Evolutionary conservation across 2,113 vertebrate genomes (phyloP).

Genomic region (Takifugu flavidus): DNA sequence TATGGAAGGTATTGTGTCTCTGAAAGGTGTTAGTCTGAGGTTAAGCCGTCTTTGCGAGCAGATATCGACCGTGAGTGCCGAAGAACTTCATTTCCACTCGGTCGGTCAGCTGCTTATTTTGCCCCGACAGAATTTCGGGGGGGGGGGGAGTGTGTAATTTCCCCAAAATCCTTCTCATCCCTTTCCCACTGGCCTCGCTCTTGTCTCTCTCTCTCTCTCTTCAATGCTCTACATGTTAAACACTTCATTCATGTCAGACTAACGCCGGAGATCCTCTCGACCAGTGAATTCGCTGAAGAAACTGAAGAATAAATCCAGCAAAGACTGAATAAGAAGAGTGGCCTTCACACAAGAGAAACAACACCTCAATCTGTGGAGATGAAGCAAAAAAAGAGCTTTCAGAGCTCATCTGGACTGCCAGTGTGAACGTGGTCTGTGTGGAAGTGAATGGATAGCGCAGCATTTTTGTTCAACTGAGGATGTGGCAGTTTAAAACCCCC

Average conservation of each 20-base stretch:
- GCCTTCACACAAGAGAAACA: too few species aligned
- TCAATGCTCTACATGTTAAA: too few species aligned
- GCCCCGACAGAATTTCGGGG: slow-evolving; percentile 8
- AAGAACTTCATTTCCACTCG: slow-evolving; percentile 32
- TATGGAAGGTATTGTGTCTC: slow-evolving; percentile 36
- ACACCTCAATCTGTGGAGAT: too few species aligned
- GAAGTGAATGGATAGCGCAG: slow-evolving; percentile 14
- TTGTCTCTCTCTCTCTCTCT: background rate
- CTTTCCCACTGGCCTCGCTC: slow-evolving; percentile 6
- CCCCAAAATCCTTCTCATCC: background rate
- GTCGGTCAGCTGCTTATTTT: slow-evolving; percentile 30
- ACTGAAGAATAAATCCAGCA: too few species aligned
- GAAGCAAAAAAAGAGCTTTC: too few species aligned
- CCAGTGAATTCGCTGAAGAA: too few species aligned
- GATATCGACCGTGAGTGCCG: slow-evolving; percentile 16
- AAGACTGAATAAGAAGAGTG: too few species aligned
- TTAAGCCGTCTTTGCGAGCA: slow-evolving; percentile 39
- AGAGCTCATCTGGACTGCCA: too few species aligned
- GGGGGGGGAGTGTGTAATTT: background rate
- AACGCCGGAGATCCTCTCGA: too few species aligned
- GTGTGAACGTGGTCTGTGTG: background rate
- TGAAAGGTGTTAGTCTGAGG: slow-evolving; percentile 44
- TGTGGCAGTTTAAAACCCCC: slow-evolving; percentile 29
- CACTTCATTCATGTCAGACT: too few species aligned
- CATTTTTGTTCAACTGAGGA: slow-evolving; percentile 29